Evolutionary conservation across 2,888 invertebrate genomes (phyloP).

Genomic region (Oasisia sp.): DNA sequence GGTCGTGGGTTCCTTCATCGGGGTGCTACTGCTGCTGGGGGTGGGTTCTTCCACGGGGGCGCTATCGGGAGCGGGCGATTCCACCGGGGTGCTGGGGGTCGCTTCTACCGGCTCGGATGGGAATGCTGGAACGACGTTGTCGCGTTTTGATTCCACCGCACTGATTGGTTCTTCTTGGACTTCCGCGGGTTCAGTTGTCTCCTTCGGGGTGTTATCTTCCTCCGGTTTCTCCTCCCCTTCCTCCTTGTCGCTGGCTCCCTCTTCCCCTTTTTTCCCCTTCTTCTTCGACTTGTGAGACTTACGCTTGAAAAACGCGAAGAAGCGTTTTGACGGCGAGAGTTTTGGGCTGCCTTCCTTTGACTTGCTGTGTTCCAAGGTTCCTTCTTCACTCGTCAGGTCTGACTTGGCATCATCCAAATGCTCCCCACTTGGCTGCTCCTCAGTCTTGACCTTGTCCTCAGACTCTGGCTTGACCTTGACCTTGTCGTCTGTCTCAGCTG

Average conservation of each 20-base stretch:
- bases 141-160: background rate
- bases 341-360: conserved; percentile 17
- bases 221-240: background rate
- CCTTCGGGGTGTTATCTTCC: background rate
- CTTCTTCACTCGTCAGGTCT: background rate
- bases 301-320: conserved; percentile 20
- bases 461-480: background rate
- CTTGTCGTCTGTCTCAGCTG: background rate
- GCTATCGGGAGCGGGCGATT: background rate
- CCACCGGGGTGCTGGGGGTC: background rate
- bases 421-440: background rate
- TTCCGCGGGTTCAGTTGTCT: background rate
- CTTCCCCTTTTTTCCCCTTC: background rate
- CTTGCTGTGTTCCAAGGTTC: background rate
- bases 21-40: conserved; percentile 6
- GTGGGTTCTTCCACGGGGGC: background rate
- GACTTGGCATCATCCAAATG: background rate
- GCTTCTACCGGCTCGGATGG: background rate
- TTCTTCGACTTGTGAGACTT: conserved; percentile 1
- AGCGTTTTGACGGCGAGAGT: background rate
- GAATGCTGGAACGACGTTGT: background rate
- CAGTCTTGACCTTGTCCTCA: background rate
- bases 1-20: background rate
- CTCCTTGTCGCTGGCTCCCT: conserved; percentile 1
- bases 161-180: background rate